A percentile compares a stretch with the other conserved stretches of the same genome.
Conservation (phyloP, 1,140 invertebrate species). For the Halyomorpha halys region DNA sequence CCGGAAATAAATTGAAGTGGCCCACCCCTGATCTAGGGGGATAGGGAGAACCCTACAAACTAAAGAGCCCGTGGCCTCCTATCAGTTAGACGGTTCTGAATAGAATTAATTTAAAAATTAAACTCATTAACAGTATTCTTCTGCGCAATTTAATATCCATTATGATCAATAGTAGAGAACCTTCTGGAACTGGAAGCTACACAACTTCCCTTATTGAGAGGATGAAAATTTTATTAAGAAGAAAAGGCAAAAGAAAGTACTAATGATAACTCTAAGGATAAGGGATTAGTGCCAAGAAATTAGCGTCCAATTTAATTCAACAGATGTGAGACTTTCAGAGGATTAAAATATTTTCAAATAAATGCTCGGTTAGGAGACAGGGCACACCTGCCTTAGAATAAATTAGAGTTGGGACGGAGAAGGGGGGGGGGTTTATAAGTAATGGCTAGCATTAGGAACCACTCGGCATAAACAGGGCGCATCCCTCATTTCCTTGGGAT, state of each 20-base stretch:
- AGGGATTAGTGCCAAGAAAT: constrained; percentile 16
- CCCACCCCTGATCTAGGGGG: too few relatives aligned
- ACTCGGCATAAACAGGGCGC: constrained; percentile 14
- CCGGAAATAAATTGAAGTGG: too few relatives aligned
- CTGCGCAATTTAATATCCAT: too few relatives aligned
- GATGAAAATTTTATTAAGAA: too few relatives aligned
- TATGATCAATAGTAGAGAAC: too few relatives aligned
- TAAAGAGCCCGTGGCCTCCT: too few relatives aligned
- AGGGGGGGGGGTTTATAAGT: constrained; percentile 11
- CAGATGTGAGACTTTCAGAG: constrained; percentile 16
- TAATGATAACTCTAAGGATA: constrained; percentile 1
- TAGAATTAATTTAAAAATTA: too few relatives aligned
- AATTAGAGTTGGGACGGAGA: background rate
- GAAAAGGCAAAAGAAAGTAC: background rate
- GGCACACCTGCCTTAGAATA: constrained; percentile 10
- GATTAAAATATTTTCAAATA: constrained; percentile 19
- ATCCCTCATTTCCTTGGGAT: constrained; percentile 14
- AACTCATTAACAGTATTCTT: too few relatives aligned
- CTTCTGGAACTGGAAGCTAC: too few relatives aligned
- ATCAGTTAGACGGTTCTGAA: too few relatives aligned
- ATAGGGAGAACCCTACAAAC: too few relatives aligned
- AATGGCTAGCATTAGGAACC: constrained; percentile 15
- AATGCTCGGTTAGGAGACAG: constrained; percentile 15
- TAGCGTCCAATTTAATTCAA: constrained; percentile 16
- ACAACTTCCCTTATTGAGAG: too few relatives aligned